Evolutionary conservation across 2,797 vertebrate species (phyloP), one percentile per base, ranked within the genome.

Genomic region (Podarcis lilfordi): DNA sequence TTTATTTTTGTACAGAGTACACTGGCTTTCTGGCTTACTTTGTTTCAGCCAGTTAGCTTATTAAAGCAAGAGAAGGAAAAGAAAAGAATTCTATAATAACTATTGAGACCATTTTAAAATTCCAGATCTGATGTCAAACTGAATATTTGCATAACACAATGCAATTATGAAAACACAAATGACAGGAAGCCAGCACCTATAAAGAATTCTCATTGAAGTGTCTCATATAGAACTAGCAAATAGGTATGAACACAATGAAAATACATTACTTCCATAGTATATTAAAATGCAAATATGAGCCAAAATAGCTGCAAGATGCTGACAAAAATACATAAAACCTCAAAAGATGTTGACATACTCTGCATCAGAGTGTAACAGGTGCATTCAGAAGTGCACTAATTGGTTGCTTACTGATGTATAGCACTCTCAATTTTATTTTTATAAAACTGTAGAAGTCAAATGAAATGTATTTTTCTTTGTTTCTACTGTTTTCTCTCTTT

Each of bases 271-370:
- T 89, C 80, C 21, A 32, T 43, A 82, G 37, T 69, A 71, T 29
- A 77, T 89, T 86, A 86, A 86, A 82, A 86, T 82, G 43, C 64
- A 88, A 84, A 82, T 71, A 43, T 86, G 79, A 59, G 27, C 23
- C 27, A 81, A 66, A 61, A 27, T 43, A 76, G 69, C 50, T 40
- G 37, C 32, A 78, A 71, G 29, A 83, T 83, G 61, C 71, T 82
- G 27, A 29, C 80, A 82, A 77, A 55, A 72, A 79, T 6, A 32
- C 64, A 72, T 71, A 25, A 66, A 61, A 27, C 2, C 68, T 61
- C 27, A 35, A 71, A 55, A 29, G 35, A 79, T 71, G 37, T n/a
- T 71, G 80, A 86, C 25, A 29, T 19, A 77, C 40, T 85, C 21
- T 82, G 45, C 32, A 82, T 69, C 64, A 82, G 15, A 29, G 35